Evolutionary conservation across 2,797 vertebrate species (phyloP), one percentile per base, ranked within the genome.

Genomic region (Amazona finschi): DNA sequence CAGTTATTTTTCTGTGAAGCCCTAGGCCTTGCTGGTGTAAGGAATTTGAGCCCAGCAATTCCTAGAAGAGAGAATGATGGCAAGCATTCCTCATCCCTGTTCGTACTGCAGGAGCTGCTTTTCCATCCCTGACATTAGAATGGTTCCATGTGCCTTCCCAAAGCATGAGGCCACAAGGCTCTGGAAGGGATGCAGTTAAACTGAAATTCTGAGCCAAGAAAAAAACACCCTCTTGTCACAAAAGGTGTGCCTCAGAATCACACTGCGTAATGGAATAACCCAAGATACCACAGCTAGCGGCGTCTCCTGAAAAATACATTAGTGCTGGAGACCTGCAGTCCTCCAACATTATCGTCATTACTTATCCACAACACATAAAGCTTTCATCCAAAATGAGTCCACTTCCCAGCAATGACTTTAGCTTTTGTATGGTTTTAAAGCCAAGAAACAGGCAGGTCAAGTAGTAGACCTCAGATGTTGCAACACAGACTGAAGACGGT

Each of bases 301-400:
- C 39, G 33, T 30, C 44, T 91, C 89, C 91, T 94, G 85, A 90
- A 96, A 93, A 95, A 96, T 69, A 69, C 67, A 87, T 94, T 41
- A 94, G 41, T 50, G 71, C 77, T 64, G 52, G 52, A 93, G 83
- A 79, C 64, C 67, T 76, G 52, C 89, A 89, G 79, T 76, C 53
- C 82, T 70, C 53, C 73, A 58, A 60, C 0, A 2, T 76, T 73
- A 57, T 70, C 8, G 8, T 38, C 89, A 79, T 93, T 94, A 94
- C 90, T 94, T 91, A 95, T 79, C 82, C 60, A 38, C 25, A 47
- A 89, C 71, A 86, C 47, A 36, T 2, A 94, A 85, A 91, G 75
- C 62, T 69, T 53, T 86, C 78, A 46, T 38, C 64, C 90, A 78
- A 88, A 76, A 77, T 9, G 4, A 76, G 44, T 3, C 89, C 21